Evolutionary conservation across 2,797 vertebrate genomes (phyloP), one percentile per base, ranked within the genome.

Genomic region (Tolypeutes matacus): DNA sequence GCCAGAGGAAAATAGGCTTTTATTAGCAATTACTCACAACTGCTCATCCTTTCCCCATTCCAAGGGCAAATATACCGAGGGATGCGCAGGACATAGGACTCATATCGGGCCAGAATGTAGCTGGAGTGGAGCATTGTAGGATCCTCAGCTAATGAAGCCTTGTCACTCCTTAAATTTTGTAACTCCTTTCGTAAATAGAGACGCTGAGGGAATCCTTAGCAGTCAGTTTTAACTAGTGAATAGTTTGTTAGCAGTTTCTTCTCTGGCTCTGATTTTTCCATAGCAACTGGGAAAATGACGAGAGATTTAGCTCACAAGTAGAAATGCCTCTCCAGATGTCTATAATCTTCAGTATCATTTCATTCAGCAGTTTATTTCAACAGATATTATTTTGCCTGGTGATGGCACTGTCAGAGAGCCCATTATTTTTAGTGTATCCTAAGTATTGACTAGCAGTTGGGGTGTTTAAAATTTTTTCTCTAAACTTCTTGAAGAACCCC

Each of bases 1-100:
- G 93, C 96, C 96, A 94, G 94, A 92, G 80, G 76, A 92, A 70
- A 83, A 90, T 62, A 73, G 29, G 60, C 70, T 95, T 94, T 95
- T 87, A 86, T 89, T 80, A 96, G 78, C 34, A 56, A 36, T 96
- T 89, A 88, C 72, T 96, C 42, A 72, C 29, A 75, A 86, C 39
- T 62, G 70, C 80, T 36, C 76, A 39, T 94, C 70, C 60, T 78
- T 20, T 88, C 89, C 83, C 91, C 91, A 93, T 90, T 97, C 25
- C 62, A 70, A 91, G 73, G 86, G 69, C n/a, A 56, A 88, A 80
- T 91, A 86, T 86, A 77, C 31, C 0, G 5, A 97, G 81, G 58
- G n/a, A 5, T 21, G 5, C 14, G 2, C 7, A 5, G 51, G 20
- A 23, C 76, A 13, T 2, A 27, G 77, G 51, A 72, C 72, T 82